Conservation (phyloP, 2,797 vertebrate species). For the Tapirus indicus region DNA sequence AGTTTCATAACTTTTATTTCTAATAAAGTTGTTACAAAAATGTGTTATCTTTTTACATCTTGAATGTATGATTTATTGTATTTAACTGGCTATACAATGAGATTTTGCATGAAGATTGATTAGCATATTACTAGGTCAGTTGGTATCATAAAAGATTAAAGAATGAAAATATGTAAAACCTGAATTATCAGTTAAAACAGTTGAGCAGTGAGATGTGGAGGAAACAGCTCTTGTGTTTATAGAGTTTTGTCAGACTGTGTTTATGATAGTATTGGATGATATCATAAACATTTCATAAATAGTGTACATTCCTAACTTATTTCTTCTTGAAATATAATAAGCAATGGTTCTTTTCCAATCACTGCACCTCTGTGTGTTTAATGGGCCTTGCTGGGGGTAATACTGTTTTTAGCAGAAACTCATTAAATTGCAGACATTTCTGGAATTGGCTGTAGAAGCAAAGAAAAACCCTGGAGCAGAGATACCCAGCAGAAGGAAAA, state of each 20-base stretch:
- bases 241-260: conserved; percentile 5
- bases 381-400: conserved; percentile 7
- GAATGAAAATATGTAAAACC: conserved; percentile 42
- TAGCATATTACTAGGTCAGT: conserved; percentile 37
- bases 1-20: conserved; percentile 34
- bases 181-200: conserved; percentile 21
- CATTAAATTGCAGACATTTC: conserved; percentile 56
- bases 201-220: background rate
- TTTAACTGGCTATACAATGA: conserved; percentile 55
- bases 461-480: conserved; percentile 44
- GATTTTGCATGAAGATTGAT: conserved; percentile 48
- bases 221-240: conserved; percentile 1
- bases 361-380: conserved; percentile 38
- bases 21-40: conserved; percentile 46
- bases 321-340: conserved; percentile 57
- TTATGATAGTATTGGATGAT: conserved; percentile 18
- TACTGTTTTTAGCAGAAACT: conserved; percentile 58
- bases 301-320: conserved; percentile 44
- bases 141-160: conserved; percentile 58
- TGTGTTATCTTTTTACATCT: background rate
- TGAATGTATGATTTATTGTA: conserved; percentile 23
- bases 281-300: conserved; percentile 67
- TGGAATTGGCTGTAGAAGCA: conserved; percentile 39
- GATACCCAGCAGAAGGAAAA: background rate
- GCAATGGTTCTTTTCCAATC: background rate